A percentile compares a stretch with the other conserved stretches of the same genome.
Evolutionary conservation across 2,888 invertebrate genomes (phyloP).

Genomic region (Bellardia pandia): DNA sequence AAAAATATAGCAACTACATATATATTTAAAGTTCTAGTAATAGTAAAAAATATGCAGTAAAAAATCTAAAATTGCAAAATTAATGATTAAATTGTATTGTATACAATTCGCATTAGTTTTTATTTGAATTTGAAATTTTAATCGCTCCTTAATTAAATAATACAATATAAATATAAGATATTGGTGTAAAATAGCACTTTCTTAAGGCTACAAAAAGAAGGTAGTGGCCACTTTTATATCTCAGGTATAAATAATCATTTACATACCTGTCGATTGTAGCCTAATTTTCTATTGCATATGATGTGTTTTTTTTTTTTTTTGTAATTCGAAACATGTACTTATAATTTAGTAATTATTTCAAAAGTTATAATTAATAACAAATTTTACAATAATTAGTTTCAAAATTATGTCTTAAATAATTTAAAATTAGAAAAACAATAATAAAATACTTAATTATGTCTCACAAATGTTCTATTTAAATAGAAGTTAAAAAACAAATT

Average conservation of each 20-base stretch:
- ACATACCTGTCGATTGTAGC: background rate
- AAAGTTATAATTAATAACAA: slow-evolving; percentile 50
- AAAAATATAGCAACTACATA: no score
- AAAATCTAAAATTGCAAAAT: slow-evolving; percentile 1
- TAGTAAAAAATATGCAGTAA: background rate
- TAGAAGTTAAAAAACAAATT: slow-evolving; percentile 3
- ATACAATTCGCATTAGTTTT: background rate
- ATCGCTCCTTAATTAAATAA: background rate
- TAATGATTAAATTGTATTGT: slow-evolving; percentile 11
- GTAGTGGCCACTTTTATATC: background rate
- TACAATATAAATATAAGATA: background rate
- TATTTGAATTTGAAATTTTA: background rate
- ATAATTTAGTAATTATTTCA: slow-evolving; percentile 41
- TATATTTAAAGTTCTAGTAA: no score
- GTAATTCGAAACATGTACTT: slow-evolving; percentile 7
- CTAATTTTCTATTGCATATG: background rate
- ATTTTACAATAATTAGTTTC: slow-evolving; percentile 34
- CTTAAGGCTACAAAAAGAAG: background rate
- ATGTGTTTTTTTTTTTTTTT: background rate
- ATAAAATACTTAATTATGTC: slow-evolving; percentile 40
- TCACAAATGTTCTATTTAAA: slow-evolving; percentile 16
- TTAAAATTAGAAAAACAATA: slow-evolving; percentile 34
- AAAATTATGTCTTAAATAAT: slow-evolving; percentile 54
- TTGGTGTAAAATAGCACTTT: background rate
- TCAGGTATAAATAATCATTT: background rate